Conservation (phyloP, 1,140 invertebrate species). For the Polypedilum vanderplanki region DNA sequence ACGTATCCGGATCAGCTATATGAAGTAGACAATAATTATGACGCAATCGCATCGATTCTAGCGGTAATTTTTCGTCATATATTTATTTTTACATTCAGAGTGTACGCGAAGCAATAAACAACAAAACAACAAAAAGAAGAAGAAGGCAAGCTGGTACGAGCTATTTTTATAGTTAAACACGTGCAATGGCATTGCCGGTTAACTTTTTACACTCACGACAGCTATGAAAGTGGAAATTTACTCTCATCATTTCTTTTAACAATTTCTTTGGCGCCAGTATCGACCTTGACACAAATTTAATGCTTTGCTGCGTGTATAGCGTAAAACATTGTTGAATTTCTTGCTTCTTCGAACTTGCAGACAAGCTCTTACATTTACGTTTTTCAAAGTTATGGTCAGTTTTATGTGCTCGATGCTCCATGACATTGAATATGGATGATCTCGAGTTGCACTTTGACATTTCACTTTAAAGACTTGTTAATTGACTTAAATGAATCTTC, state of each 20-base stretch:
- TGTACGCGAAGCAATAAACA: not conserved
- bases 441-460: too few species aligned
- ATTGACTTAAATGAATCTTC: too few species aligned
- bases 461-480: too few species aligned
- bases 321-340: too few species aligned
- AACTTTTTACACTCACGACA: not conserved
- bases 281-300: constrained; percentile 11
- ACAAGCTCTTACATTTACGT: too few species aligned
- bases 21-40: not conserved
- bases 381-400: too few species aligned
- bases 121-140: not conserved
- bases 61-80: not conserved
- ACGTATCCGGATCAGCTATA: constrained; percentile 2
- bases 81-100: not conserved
- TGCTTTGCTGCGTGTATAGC: not conserved
- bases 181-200: too few species aligned
- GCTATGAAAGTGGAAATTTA: not conserved
- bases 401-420: too few species aligned
- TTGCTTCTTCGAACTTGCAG: too few species aligned
- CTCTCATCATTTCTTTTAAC: not conserved
- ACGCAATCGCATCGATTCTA: not conserved
- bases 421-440: too few species aligned
- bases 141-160: not conserved
- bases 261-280: not conserved
- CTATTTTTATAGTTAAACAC: not conserved